Base-by-base conservation (phyloP, 2,888 invertebrate species). In the Neoaliturus tenellus region DNA sequence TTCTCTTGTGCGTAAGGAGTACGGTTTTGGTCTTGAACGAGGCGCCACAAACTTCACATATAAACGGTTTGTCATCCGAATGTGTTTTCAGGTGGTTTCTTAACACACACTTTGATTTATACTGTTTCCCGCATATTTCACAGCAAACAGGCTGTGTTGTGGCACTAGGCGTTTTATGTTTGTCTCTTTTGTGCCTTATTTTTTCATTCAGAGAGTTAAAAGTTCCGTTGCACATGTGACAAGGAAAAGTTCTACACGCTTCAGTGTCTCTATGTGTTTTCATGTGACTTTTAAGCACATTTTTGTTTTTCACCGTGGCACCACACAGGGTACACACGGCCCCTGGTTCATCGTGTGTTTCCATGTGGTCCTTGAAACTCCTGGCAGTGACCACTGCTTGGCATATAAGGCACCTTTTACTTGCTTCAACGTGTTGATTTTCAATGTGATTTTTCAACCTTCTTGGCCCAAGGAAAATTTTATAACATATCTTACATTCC, bases 11-110 rank as follows among this genome's bases (percentile, higher is more conserved):
- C 10, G 41, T 58, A 41, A 4, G 28, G 4, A 81, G 33, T 0
- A 17, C 25, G 14, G 20, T 25, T 25, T 39, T 35, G 14, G 10
- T 14, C 35, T 62, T 58, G 55, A 81, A 81, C 3, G 81, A 25
- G 17, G 81, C 81, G 4, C 62, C 81, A 39, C 81, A 81, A 17
- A 62, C 39, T 6, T 67, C 17, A 25, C 81, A 81, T 0, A 25
- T 25, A 20, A 33, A 58, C 0, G 35, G 35, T 67, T 55, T 81
- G 2, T 81, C 81, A 58, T 81, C 62, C 20, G 81, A 81, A 41
- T 81, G 75, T 2, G 17, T 28, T 5, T 14, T 0, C 1, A 35
- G 0, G 28, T 81, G 81, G 5, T 12, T 0, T 23, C 25, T 62
- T 28, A 81, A 39, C 8, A 35, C 14, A 12, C 1, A 1, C 12